These are phyloP conservation scores for Napeogenes inachia DNA, from an alignment of 2,888 invertebrate genomes.

Conservation along the genomic window DNA sequence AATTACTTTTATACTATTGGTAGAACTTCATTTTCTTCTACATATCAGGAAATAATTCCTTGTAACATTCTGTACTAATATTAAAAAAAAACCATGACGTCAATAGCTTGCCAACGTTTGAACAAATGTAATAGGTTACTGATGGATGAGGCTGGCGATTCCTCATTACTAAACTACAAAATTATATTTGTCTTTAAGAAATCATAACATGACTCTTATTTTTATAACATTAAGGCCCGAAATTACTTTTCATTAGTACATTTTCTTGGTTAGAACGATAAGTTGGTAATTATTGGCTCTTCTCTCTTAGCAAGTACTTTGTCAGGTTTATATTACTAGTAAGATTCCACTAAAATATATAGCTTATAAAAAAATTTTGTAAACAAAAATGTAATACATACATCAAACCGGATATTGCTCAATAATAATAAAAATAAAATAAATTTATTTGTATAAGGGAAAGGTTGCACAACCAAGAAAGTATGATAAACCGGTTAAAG, in stretches of 20 bases:
- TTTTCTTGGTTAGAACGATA: slow-evolving; percentile 35
- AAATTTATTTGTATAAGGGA: too few relatives aligned
- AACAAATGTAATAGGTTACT: slow-evolving; percentile 67
- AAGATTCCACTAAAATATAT: slow-evolving; percentile 10
- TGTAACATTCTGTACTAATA: background rate
- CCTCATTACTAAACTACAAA: slow-evolving; percentile 37
- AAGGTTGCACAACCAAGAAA: too few relatives aligned
- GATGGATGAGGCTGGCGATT: slow-evolving; percentile 47
- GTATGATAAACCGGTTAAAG: background rate
- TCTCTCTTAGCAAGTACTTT: slow-evolving; percentile 7
- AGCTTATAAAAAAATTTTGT: slow-evolving; percentile 11
- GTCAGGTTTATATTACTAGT: background rate
- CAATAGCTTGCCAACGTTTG: slow-evolving; percentile 57
- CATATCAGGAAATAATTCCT: background rate
- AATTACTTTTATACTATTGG: too few relatives aligned
- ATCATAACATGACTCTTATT: slow-evolving; percentile 25
- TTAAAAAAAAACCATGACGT: slow-evolving; percentile 34
- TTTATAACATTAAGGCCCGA: slow-evolving; percentile 25
- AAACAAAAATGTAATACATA: background rate
- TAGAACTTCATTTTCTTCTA: background rate
- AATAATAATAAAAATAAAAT: too few relatives aligned
- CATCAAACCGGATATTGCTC: too few relatives aligned
- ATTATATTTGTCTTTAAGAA: slow-evolving; percentile 4
- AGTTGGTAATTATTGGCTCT: slow-evolving; percentile 41
- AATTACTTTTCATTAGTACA: slow-evolving; percentile 17